Conservation (phyloP, 2,113 vertebrate species). For the Lichenostomus cassidix region DNA sequence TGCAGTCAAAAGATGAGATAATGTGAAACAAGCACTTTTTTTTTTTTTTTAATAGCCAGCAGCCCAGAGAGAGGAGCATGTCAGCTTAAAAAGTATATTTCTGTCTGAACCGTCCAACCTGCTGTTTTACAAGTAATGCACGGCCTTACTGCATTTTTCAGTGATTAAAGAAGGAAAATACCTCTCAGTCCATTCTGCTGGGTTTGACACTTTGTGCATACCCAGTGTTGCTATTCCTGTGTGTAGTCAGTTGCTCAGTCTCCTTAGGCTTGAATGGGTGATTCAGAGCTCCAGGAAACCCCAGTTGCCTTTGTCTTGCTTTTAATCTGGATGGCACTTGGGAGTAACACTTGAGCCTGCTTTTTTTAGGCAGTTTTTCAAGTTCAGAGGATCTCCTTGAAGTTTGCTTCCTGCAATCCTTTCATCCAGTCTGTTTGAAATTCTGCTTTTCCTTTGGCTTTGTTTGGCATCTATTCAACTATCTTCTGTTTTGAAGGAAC, state of each 20-base stretch:
- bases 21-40: background rate
- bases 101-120: background rate
- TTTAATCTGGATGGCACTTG: constrained; percentile 27
- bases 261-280: background rate
- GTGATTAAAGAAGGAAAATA: constrained; percentile 7
- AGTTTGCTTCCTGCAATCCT: constrained; percentile 17
- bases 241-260: background rate
- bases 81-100: background rate
- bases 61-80: background rate
- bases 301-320: constrained; percentile 6
- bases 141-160: background rate
- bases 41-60: background rate
- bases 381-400: constrained; percentile 35
- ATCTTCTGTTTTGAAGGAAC: background rate
- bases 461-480: constrained; percentile 33
- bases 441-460: constrained; percentile 38
- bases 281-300: constrained; percentile 8
- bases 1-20: constrained; percentile 7
- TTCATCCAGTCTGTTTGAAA: constrained; percentile 52
- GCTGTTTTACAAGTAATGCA: background rate
- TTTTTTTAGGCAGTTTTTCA: background rate
- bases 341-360: constrained; percentile 4
- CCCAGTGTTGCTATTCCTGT: background rate
- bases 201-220: background rate
- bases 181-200: background rate